Conservation (phyloP, 2,113 vertebrate genomes). For the Pangasianodon hypophthalmus region DNA sequence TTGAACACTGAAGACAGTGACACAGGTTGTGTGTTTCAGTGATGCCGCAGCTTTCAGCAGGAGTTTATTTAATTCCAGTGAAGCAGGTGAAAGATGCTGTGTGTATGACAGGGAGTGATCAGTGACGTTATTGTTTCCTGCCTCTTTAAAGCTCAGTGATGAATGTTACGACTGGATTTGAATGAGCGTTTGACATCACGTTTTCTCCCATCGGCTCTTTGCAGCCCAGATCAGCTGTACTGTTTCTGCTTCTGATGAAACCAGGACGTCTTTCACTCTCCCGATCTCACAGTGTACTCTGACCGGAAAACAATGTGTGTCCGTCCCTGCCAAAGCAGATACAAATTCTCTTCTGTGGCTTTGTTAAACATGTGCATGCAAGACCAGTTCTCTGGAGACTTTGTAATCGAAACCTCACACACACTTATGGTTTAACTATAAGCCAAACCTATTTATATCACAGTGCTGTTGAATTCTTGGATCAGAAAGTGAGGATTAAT, state of each 20-base stretch:
- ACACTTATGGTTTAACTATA: background rate
- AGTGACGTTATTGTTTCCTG: background rate
- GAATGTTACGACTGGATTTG: background rate
- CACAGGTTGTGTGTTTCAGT: background rate
- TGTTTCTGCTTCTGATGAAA: constrained; percentile 39
- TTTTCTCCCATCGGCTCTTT: background rate
- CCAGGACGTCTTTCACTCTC: constrained; percentile 43
- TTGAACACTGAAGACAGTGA: background rate
- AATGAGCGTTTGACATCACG: background rate
- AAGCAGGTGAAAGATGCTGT: background rate
- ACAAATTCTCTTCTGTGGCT: constrained; percentile 20
- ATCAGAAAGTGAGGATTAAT: background rate
- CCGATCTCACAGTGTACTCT: constrained; percentile 36
- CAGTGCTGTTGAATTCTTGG: background rate
- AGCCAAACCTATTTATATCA: background rate
- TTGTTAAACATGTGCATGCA: background rate
- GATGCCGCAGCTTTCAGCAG: background rate
- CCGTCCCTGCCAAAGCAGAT: constrained; percentile 14
- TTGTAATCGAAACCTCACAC: background rate
- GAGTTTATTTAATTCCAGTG: background rate
- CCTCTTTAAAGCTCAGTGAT: background rate
- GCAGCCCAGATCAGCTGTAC: constrained; percentile 4
- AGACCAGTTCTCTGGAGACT: background rate
- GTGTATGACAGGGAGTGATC: background rate
- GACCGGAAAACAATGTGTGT: constrained; percentile 44